A percentile compares a stretch with the other conserved stretches of the same genome.
Evolutionary conservation across 2,888 invertebrate genomes (phyloP).

Genomic region (Meiosimyza decipiens): DNA sequence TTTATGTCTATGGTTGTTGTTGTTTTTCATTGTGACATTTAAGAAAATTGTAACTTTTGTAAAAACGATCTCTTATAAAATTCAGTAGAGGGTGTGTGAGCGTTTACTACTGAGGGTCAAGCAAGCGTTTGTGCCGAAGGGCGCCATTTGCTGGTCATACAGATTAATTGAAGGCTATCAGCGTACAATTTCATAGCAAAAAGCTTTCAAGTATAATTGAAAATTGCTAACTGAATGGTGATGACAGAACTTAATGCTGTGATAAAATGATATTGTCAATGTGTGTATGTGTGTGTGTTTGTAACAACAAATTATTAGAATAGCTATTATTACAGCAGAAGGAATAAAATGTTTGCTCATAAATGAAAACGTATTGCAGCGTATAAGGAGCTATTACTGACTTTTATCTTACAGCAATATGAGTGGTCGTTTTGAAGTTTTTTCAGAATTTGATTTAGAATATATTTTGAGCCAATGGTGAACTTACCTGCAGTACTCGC

Average conservation of each 20-base stretch:
- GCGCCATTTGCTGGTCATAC: background rate
- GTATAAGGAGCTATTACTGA: background rate
- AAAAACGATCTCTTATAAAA: background rate
- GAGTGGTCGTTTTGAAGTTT: too few species aligned
- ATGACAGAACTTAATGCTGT: background rate
- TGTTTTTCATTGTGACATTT: background rate
- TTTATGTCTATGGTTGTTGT: background rate
- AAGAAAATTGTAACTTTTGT: slow-evolving; percentile 20
- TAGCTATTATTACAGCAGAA: background rate
- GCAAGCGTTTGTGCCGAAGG: too few species aligned
- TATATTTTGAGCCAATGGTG: too few species aligned
- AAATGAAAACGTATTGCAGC: background rate
- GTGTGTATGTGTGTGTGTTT: too few species aligned
- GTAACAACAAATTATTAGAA: too few species aligned
- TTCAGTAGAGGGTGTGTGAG: background rate
- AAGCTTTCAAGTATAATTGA: background rate
- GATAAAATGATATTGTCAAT: too few species aligned
- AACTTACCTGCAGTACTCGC: too few species aligned
- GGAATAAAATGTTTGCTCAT: background rate
- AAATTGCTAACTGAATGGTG: background rate
- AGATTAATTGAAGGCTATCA: slow-evolving; percentile 17
- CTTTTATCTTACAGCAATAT: background rate
- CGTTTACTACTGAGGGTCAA: too few species aligned
- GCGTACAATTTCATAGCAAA: background rate
- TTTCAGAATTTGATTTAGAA: too few species aligned